phyloP scores from a whole-genome alignment of 2,113 vertebrate genomes.

The Varanus komodoensis region DNA sequence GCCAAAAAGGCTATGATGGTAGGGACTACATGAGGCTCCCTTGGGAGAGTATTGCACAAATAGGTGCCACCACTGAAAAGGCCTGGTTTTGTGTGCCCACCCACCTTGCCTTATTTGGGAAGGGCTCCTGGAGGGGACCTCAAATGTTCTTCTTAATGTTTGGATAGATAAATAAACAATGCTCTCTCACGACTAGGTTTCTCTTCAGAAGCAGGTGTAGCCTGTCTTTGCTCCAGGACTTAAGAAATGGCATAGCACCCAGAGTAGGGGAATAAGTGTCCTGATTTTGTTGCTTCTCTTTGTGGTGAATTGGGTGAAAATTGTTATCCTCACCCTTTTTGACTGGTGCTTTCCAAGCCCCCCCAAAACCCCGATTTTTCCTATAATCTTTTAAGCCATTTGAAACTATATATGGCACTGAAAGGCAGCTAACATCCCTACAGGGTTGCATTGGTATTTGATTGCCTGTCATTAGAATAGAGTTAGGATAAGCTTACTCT shows the following conservation, averaged over 20 bases:
- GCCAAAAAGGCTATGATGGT: too few relatives aligned
- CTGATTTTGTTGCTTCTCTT: neutral
- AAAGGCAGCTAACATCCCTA: neutral
- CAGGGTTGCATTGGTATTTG: neutral
- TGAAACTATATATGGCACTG: neutral
- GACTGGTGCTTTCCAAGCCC: neutral
- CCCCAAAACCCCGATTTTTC: neutral
- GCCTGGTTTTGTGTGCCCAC: too few relatives aligned
- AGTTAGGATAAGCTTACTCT: neutral
- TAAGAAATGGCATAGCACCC: neutral
- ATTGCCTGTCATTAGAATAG: neutral
- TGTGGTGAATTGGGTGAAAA: too few relatives aligned
- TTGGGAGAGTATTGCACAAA: too few relatives aligned
- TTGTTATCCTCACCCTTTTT: neutral
- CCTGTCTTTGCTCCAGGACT: neutral
- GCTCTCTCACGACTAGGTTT: neutral
- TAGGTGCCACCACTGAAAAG: too few relatives aligned
- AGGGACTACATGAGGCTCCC: too few relatives aligned
- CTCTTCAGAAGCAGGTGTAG: neutral
- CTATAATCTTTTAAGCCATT: neutral
- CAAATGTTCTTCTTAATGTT: too few relatives aligned
- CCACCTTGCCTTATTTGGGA: too few relatives aligned
- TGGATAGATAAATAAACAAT: too few relatives aligned
- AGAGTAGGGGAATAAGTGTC: too few relatives aligned
- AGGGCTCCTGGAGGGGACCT: too few relatives aligned